Percentiles rank a stretch among this genome's conserved stretches.
Evolutionary conservation across 1,140 invertebrate genomes (phyloP).

Genomic region (Mycetomoellerius zeteki): DNA sequence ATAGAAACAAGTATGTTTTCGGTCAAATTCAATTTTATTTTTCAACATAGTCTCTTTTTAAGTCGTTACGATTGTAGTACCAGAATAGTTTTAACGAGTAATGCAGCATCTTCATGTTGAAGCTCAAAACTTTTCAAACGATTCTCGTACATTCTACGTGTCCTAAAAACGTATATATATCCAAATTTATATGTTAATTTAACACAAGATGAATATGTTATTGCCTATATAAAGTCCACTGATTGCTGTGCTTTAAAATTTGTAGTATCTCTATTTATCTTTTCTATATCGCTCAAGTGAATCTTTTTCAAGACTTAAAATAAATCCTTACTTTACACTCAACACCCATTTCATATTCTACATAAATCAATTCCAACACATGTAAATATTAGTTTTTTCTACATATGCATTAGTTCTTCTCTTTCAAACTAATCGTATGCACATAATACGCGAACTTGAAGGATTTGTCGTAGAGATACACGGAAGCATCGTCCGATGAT

Average conservation of each 20-base stretch:
- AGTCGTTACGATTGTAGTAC: too few relatives aligned
- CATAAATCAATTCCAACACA: background rate
- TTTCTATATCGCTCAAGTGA: background rate
- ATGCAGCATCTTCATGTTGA: too few relatives aligned
- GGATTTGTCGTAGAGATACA: conserved; percentile 21
- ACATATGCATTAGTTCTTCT: background rate
- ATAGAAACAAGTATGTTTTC: too few relatives aligned
- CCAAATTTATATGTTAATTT: too few relatives aligned
- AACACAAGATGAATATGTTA: too few relatives aligned
- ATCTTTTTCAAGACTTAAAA: background rate
- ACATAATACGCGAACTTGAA: background rate
- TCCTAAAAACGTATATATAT: too few relatives aligned
- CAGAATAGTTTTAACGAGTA: too few relatives aligned
- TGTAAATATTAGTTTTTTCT: background rate
- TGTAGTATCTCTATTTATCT: background rate
- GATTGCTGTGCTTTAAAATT: background rate
- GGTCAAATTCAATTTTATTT: too few relatives aligned
- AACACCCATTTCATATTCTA: background rate
- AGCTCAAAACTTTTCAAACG: too few relatives aligned
- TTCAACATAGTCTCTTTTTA: too few relatives aligned
- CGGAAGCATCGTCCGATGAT: conserved; percentile 38
- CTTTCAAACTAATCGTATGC: background rate
- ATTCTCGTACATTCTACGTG: too few relatives aligned
- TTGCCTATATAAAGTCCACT: too few relatives aligned
- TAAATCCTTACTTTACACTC: background rate